Evolutionary conservation across 2,113 vertebrate species (phyloP).

Genomic region (Saccopteryx bilineata): DNA sequence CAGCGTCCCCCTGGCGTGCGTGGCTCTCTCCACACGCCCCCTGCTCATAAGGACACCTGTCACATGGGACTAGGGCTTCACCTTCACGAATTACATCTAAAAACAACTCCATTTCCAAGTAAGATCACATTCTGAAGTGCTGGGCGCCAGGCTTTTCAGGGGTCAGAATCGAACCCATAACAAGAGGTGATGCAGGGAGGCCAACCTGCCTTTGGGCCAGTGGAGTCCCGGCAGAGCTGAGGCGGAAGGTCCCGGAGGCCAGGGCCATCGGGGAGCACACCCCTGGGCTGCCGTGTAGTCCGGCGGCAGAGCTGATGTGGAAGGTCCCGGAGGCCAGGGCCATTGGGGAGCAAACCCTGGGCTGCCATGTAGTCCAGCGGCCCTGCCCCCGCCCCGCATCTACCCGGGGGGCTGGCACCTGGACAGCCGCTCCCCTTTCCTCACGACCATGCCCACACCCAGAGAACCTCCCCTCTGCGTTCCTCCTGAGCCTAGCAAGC

Average conservation of each 20-base stretch:
- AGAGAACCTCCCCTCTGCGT: background rate
- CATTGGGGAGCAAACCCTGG: accelerated
- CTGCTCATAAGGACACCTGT: background rate
- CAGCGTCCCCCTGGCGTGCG: accelerated
- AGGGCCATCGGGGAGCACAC: accelerated
- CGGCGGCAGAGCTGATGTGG: no score
- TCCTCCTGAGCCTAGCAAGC: background rate
- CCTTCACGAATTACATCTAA: background rate
- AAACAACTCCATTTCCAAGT: background rate
- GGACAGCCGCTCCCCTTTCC: no score
- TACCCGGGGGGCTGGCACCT: accelerated
- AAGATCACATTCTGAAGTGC: background rate
- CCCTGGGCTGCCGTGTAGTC: accelerated
- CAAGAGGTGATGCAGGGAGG: background rate
- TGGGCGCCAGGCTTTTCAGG: accelerated
- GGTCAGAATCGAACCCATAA: background rate
- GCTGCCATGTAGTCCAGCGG: accelerated
- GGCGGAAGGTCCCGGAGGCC: accelerated
- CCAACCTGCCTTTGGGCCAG: no score
- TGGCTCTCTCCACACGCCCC: background rate
- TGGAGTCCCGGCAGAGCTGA: background rate
- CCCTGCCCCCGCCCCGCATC: background rate
- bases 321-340: no score
- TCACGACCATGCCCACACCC: accelerated
- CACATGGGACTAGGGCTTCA: accelerated